Evolutionary conservation across 2,113 vertebrate genomes (phyloP), one percentile per base, ranked within the genome.

Genomic region (Riparia riparia): DNA sequence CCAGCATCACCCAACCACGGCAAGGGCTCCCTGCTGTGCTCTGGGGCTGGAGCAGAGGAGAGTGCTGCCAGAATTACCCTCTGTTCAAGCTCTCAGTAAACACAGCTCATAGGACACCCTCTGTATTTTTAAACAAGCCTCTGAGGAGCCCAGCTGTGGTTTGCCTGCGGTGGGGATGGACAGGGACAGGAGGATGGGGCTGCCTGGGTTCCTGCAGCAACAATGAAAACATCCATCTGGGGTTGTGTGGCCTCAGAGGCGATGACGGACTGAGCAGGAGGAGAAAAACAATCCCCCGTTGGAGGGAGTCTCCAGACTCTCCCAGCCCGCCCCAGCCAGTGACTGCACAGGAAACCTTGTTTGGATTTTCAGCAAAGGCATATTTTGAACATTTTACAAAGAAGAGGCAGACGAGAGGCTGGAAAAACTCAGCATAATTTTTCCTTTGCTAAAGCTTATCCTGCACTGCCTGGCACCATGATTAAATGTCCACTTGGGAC

Each of bases 121-220:
- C 54, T 8, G 50, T 3, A 9, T 19, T n/a, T 79, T 66, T 42
- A 87, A 89, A 66, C 69, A 73, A 50, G 51, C 1, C 54, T 49
- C 37, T 0, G 4, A 45, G 70, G 24, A 65, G 85, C 51, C 32
- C 73, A 58, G 82, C 85, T 73, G 82, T 9, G 13, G 39, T 29
- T 41, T 19, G 22, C 45, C 76, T 2, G 0, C 0, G 0, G 0
- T 2, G 2, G 22, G 56, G 66, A 45, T 1, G 2, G 56, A 57
- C 4, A 34, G 7, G 47, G 61, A 39, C 7, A 3, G 74, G n/a
- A 69, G 63, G 82, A 78, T 3, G 7, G 76, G 1, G 21, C 39
- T 79, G 93, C 44, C 65, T 28, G 76, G 12, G 57, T 1, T 25
- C 1, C 9, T 77, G 76, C 22, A 58, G 49, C 82, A 34, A 3